phyloP scores from a whole-genome alignment of 2,113 vertebrate genomes.

The Pterocles orientalis region DNA sequence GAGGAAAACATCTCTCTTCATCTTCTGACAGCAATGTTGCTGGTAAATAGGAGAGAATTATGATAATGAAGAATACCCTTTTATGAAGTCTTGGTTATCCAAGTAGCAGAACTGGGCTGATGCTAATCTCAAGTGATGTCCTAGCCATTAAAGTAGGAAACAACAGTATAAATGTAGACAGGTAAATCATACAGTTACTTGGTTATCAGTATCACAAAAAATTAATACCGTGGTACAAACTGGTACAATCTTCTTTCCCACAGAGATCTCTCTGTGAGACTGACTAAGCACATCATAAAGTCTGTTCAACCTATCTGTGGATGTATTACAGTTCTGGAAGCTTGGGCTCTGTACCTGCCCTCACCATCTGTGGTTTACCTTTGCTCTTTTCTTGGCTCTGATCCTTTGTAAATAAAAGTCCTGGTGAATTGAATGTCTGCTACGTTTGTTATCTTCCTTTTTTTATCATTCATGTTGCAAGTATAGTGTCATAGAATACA shows the following conservation, averaged over 20 bases:
- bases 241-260: neutral
- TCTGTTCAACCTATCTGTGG: neutral
- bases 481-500: neutral
- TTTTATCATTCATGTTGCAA: neutral
- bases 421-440: neutral
- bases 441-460: neutral
- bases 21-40: neutral
- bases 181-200: neutral
- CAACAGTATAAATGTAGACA: neutral
- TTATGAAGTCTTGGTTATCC: neutral
- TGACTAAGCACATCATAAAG: neutral
- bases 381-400: neutral
- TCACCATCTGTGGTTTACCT: neutral
- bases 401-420: neutral
- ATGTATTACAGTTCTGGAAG: neutral
- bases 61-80: neutral
- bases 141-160: neutral
- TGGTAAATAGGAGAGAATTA: neutral
- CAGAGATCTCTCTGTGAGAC: neutral
- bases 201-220: neutral
- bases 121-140: neutral
- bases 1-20: neutral
- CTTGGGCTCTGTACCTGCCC: neutral
- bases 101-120: neutral
- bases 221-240: neutral